These are phyloP conservation scores for Lophochroa leadbeateri DNA, from an alignment of 2,113 vertebrate species.

Conservation along the genomic window DNA sequence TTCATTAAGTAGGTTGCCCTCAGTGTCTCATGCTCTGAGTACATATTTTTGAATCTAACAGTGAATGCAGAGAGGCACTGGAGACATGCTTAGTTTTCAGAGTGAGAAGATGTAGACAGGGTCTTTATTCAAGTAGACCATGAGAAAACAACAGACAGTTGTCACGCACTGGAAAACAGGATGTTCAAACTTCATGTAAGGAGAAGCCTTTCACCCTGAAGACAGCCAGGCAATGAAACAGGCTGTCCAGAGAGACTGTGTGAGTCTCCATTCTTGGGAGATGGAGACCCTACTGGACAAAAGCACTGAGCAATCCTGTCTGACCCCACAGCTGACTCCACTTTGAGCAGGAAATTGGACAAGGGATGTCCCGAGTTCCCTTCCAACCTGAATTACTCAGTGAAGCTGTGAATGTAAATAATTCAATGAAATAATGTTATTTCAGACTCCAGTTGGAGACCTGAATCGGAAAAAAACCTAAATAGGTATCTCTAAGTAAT, in stretches of 20 bases:
- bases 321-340: not conserved
- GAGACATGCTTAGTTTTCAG: not conserved
- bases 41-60: not conserved
- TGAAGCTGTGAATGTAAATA: not conserved
- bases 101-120: not conserved
- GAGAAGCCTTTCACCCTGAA: not conserved
- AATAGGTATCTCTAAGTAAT: not conserved
- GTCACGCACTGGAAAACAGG: not conserved
- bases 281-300: not conserved
- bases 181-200: not conserved
- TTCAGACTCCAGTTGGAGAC: not conserved
- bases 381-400: not conserved
- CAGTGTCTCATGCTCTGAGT: not conserved
- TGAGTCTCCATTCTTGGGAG: not conserved
- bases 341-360: not conserved
- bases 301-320: not conserved
- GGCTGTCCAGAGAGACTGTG: not conserved
- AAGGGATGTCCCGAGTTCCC: not conserved
- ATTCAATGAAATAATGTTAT: rapidly evolving
- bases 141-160: not conserved
- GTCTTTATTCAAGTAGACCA: not conserved
- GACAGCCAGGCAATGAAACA: not conserved
- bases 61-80: not conserved
- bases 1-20: not conserved
- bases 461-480: not conserved